Conservation (phyloP, 2,888 invertebrate genomes). For the Trichopoda pennipes region DNA sequence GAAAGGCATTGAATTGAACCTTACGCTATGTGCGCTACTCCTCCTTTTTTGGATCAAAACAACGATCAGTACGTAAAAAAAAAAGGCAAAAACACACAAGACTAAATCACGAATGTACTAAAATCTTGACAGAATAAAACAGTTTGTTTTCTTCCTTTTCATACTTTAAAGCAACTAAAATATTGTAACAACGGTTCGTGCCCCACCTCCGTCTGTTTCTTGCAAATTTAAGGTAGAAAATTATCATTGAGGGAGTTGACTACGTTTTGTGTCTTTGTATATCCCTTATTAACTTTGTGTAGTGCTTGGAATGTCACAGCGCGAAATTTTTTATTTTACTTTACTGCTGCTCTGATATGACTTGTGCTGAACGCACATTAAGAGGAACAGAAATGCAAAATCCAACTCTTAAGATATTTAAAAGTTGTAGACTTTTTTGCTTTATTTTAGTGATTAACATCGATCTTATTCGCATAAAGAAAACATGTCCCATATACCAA, state of each 20-base stretch:
- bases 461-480: slow-evolving; percentile 61
- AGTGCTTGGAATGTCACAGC: slow-evolving; percentile 61
- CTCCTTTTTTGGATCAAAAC: slow-evolving; percentile 80
- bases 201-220: slow-evolving; percentile 74
- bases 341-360: slow-evolving; percentile 20
- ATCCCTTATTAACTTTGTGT: slow-evolving; percentile 42
- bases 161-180: slow-evolving; percentile 72
- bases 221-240: slow-evolving; percentile 54
- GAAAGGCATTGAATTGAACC: slow-evolving; percentile 77
- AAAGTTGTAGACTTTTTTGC: slow-evolving; percentile 16
- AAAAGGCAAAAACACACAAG: slow-evolving; percentile 58
- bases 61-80: slow-evolving; percentile 70
- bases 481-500: slow-evolving; percentile 58
- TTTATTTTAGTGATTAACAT: slow-evolving; percentile 62
- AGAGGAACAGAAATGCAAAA: slow-evolving; percentile 8
- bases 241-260: slow-evolving; percentile 64
- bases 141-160: slow-evolving; percentile 67
- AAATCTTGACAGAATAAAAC: slow-evolving; percentile 63
- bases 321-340: slow-evolving; percentile 44
- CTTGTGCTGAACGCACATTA: slow-evolving; percentile 46
- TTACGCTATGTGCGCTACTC: slow-evolving; percentile 80
- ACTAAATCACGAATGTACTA: slow-evolving; percentile 59
- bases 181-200: slow-evolving; percentile 74
- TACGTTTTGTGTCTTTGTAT: slow-evolving; percentile 55
- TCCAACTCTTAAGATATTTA: slow-evolving; percentile 17